These are phyloP conservation scores for Remorina albescens DNA, from an alignment of 2,797 vertebrate genomes.

Conservation along the genomic window DNA sequence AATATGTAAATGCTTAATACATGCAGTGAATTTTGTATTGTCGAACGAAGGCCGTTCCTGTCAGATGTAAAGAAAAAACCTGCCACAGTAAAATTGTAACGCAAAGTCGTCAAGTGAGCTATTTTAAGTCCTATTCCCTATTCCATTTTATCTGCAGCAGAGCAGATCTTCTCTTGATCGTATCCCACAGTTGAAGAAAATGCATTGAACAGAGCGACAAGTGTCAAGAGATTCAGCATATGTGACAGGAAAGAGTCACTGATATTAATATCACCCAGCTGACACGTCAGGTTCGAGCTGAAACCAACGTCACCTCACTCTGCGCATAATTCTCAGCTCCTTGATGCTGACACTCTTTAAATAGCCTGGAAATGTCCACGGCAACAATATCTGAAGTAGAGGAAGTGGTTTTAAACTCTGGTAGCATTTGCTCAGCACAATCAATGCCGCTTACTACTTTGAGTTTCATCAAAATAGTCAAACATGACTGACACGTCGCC, in stretches of 20 bases:
- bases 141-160: background rate
- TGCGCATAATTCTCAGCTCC: slow-evolving; percentile 14
- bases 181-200: background rate
- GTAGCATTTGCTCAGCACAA: background rate
- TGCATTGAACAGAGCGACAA: background rate
- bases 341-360: slow-evolving; percentile 6
- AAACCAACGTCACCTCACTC: slow-evolving; percentile 5
- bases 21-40: background rate
- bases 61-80: background rate
- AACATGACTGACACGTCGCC: background rate
- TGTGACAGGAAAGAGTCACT: background rate
- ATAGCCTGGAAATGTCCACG: slow-evolving; percentile 1
- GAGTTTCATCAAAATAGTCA: background rate
- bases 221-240: background rate
- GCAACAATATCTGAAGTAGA: background rate
- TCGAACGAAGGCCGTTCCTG: too few relatives aligned
- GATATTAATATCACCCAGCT: slow-evolving; percentile 14
- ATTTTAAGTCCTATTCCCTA: slow-evolving; percentile 3
- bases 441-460: background rate
- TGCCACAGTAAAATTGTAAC: background rate
- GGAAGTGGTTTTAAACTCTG: background rate
- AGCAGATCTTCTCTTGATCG: slow-evolving; percentile 2
- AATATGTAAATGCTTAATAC: background rate
- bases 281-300: slow-evolving; percentile 4
- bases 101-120: background rate